Evolutionary conservation across 2,113 vertebrate genomes (phyloP), one percentile per base, ranked within the genome.

Genomic region (Myrmophylax atrothorax): DNA sequence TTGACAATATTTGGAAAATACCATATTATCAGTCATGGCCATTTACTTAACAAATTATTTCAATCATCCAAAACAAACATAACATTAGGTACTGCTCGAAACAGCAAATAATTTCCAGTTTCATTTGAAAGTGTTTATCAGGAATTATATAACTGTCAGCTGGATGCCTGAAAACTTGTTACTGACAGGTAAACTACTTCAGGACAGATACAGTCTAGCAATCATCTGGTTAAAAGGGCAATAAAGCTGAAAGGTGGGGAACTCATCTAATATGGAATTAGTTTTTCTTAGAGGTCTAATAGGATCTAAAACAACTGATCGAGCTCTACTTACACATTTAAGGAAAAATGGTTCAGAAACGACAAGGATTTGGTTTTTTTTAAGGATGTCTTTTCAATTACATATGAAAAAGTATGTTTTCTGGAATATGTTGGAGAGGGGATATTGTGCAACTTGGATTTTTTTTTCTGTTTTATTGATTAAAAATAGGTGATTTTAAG

Each of bases 331-430:
- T 40, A 5, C 3, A 63, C 26, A 8, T 72, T 84, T 77, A 53
- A 60, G 53, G 33, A 81, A 52, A 28, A 70, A 22, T 18, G 16
- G 10, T 82, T 63, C 44, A 60, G 18, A 37, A n/a, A 64, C 9
- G 6, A 22, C 7, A 53, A 46, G 1, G 10, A 35, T 49, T 76
- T 89, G 3, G 0, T 0, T 0, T 46, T 46, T 88, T 79, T 76
- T 31, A 59, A 53, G 25, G 20, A 10, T 63, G 7, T 38, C 5
- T 75, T 87, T 93, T 87, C 33, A 69, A 42, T 47, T 91, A 28
- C 12, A 7, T 23, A 10, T 31, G 29, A 78, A 37, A 14, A 33
- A 60, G 4, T 82, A 25, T 0, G 0, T 56, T 66, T 70, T 68
- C 20, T 83, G 62, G 79, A 28, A 29, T 47, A 12, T 13, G 10